phyloP scores from a whole-genome alignment of 2,888 invertebrate species.

The Vanessa cardui region DNA sequence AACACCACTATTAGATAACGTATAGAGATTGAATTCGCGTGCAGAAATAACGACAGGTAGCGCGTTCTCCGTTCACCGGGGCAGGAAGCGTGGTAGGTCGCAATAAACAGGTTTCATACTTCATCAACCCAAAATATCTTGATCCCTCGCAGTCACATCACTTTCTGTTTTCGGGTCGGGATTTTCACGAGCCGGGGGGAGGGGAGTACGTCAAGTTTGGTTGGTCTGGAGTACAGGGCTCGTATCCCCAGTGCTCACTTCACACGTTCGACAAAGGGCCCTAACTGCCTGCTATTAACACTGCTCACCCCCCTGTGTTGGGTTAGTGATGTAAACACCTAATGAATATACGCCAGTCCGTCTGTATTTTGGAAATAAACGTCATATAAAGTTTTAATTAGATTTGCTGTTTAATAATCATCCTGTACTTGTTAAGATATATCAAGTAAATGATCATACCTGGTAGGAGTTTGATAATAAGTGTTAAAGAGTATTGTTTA shows the following conservation, averaged over 20 bases:
- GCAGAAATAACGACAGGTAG: constrained; percentile 23
- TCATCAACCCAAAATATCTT: constrained; percentile 49
- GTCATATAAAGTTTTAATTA: neutral
- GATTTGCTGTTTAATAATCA: neutral
- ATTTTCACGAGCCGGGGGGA: constrained; percentile 36
- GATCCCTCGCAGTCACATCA: constrained; percentile 44
- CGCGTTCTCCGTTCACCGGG: constrained; percentile 35
- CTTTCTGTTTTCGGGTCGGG: constrained; percentile 22
- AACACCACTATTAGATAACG: constrained; percentile 16
- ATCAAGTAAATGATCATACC: neutral
- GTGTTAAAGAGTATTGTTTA: no score
- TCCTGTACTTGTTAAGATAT: neutral
- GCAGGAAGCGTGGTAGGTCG: constrained; percentile 53
- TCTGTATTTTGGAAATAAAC: constrained; percentile 13
- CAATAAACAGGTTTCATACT: constrained; percentile 52
- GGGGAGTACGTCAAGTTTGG: constrained; percentile 38
- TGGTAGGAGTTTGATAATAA: no score
- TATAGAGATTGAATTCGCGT: constrained; percentile 32
- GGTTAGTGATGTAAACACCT: constrained; percentile 59
- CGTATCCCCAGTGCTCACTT: constrained; percentile 75
- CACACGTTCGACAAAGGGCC: constrained; percentile 79
- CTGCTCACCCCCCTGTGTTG: constrained; percentile 58
- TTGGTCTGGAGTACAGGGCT: constrained; percentile 51
- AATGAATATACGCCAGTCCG: constrained; percentile 25
- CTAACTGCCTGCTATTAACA: constrained; percentile 82